Conservation (phyloP, 2,888 invertebrate genomes). For the Alloplasta piceator region DNA sequence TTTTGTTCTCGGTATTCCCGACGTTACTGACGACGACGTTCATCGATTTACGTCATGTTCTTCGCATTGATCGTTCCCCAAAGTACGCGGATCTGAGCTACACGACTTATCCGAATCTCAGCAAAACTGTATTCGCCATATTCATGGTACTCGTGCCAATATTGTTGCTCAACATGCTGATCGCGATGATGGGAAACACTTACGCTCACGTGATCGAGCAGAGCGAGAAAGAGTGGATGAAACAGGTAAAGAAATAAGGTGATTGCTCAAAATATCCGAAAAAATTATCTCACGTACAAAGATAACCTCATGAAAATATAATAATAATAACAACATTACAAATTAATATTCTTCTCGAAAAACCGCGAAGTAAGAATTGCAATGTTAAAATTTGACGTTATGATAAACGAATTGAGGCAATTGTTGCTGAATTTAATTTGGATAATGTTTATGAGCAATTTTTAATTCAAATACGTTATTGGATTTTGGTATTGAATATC, state of each 20-base stretch:
- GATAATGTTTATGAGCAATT: no score
- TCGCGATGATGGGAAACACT: slow-evolving; percentile 99
- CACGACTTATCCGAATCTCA: slow-evolving; percentile 95
- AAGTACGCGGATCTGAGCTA: slow-evolving; percentile 96
- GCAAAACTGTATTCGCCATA: slow-evolving; percentile 97
- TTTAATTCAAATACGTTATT: no score
- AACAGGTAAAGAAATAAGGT: slow-evolving; percentile 87
- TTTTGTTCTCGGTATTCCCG: not conserved
- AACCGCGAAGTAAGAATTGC: no score
- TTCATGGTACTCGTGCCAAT: slow-evolving; percentile 99
- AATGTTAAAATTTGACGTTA: no score
- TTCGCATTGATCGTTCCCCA: not conserved
- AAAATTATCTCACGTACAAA: no score
- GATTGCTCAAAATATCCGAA: no score
- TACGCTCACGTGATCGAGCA: slow-evolving; percentile 99
- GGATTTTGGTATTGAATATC: no score
- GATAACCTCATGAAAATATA: no score
- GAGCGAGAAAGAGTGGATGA: slow-evolving; percentile 99
- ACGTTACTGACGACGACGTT: not conserved
- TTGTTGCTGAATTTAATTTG: no score
- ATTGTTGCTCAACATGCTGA: slow-evolving; percentile 97
- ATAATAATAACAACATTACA: no score
- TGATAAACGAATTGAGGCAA: no score
- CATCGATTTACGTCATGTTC: not conserved
- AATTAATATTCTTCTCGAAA: no score